Conservation (phyloP, 2,113 vertebrate genomes). For the Ursus arctos region DNA sequence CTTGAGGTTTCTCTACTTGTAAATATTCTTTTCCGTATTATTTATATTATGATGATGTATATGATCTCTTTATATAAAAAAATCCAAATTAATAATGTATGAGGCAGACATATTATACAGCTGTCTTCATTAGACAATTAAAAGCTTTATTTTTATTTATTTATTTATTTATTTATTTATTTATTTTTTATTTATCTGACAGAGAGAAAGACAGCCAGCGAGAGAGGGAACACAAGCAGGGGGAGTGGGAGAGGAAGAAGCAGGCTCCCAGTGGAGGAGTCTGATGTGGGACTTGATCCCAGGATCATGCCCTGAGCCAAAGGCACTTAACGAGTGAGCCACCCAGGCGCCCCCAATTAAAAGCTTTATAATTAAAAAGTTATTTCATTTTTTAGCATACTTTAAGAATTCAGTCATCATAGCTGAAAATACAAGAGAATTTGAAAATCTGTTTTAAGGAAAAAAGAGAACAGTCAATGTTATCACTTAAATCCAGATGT, state of each 20-base stretch:
- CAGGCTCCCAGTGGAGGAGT: too few relatives aligned
- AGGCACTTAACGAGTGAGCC: too few relatives aligned
- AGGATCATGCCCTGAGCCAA: too few relatives aligned
- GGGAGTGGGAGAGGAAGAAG: too few relatives aligned
- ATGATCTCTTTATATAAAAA: background rate
- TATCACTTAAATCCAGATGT: background rate
- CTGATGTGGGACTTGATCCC: too few relatives aligned
- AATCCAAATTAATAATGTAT: background rate
- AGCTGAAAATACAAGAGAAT: background rate
- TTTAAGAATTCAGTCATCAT: background rate
- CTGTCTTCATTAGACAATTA: background rate
- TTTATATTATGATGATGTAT: background rate
- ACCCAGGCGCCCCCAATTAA: background rate
- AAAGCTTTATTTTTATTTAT: background rate
- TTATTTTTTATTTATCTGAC: too few relatives aligned
- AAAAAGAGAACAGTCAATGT: background rate
- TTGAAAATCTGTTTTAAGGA: background rate
- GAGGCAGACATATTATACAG: background rate
- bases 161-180: too few relatives aligned
- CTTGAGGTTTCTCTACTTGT: background rate
- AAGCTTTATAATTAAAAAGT: background rate
- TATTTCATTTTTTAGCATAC: background rate
- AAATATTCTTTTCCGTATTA: background rate
- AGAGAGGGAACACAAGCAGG: too few relatives aligned
- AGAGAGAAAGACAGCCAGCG: too few relatives aligned